A percentile compares a stretch with the other conserved stretches of the same genome.
Evolutionary conservation across 2,113 vertebrate species (phyloP).

Genomic region (Pterocles orientalis): DNA sequence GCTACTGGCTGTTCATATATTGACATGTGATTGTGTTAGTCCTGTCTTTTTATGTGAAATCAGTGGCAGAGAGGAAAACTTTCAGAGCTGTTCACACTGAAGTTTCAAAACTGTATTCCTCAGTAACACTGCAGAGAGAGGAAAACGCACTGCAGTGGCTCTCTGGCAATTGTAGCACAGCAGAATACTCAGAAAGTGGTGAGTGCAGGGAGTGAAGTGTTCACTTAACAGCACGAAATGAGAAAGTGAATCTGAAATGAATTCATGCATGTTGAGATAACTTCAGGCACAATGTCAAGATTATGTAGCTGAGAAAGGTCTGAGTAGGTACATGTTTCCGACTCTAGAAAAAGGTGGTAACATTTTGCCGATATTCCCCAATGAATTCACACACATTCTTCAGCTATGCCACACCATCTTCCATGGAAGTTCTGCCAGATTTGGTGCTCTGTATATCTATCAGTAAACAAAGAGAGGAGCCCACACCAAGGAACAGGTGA

Average conservation of each 20-base stretch:
- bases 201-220: neutral
- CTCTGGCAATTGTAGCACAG: neutral
- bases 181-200: neutral
- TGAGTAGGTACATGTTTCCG: neutral
- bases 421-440: neutral
- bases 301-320: neutral
- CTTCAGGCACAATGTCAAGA: neutral
- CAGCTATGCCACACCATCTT: neutral
- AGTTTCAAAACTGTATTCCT: neutral
- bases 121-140: neutral
- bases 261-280: neutral
- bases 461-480: neutral
- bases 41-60: neutral
- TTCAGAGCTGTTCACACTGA: neutral
- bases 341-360: neutral
- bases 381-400: neutral
- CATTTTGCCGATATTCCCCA: neutral
- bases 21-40: fast-evolving
- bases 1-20: neutral
- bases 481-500: neutral
- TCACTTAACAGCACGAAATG: neutral
- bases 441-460: neutral
- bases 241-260: neutral
- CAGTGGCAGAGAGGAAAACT: neutral
- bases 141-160: neutral